Evolutionary conservation across 2,888 invertebrate species (phyloP), one percentile per base, ranked within the genome.

Genomic region (Pyrrhopygopsis socrates): DNA sequence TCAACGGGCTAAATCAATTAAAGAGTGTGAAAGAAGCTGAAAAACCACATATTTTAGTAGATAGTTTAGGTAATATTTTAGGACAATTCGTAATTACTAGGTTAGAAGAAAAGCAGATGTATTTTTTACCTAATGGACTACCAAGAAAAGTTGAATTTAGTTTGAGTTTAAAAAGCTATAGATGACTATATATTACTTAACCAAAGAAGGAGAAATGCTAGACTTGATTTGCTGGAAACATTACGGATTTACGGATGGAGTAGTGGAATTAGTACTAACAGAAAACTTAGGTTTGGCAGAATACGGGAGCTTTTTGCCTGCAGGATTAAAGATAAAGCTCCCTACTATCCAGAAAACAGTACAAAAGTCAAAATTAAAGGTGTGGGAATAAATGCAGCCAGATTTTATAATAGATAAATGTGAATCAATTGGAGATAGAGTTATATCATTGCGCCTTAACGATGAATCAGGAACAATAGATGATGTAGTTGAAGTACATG

Each of bases 151-250:
- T 71, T 71, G 45, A 71, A n/a, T 71, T 71, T 71, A 38, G 5
- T 41, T 71, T 71, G 45, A 71, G 18, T 9, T 45, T 71, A 45
- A 71, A 34, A 34, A n/a, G 45, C 22, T 71, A 71, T 27, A n/a
- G 8, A 24, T 24, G 27, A 41, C n/a, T 3, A 41, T 71, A 15
- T 41, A 71, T 27, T 71, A 71, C 18, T 45, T 18, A 20, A 41
- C 70, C 9, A 38, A 41, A 71, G 70, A 71, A 71, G 41, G 41
- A 9, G 70, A 71, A n/a, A 71, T 71, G 70, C n/a, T 71, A 41
- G 70, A 71, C n/a, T 45, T n/a, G 11, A 71, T 71, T 71, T 71
- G 70, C 22, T 71, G 41, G 41, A 71, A 45, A 71, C 70, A 71
- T 45, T 71, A 71, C 41, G 70, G 45, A 71, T 71, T 9, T n/a